Percentiles rank a stretch among this genome's conserved stretches.
phyloP scores from a whole-genome alignment of 2,797 vertebrate genomes.

The Melanotaenia trifasciata region DNA sequence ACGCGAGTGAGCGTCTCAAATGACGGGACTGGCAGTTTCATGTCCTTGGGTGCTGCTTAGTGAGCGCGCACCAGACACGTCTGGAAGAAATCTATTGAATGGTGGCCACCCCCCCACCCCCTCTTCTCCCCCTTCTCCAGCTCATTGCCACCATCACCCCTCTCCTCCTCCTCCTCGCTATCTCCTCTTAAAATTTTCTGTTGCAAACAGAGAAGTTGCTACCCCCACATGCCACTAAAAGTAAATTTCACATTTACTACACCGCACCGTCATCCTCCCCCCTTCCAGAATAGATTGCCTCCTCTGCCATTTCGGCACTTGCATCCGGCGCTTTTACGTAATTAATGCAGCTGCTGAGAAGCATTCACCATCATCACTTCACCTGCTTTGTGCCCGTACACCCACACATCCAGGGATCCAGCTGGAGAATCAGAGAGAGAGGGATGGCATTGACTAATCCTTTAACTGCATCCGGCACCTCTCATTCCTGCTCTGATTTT shows the following conservation, averaged over 20 bases:
- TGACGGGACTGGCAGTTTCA: slow-evolving; percentile 53
- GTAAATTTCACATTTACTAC: slow-evolving; percentile 21
- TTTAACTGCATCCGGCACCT: slow-evolving; percentile 64
- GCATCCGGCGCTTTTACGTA: slow-evolving; percentile 80
- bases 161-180: slow-evolving; percentile 34
- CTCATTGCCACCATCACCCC: not conserved
- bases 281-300: slow-evolving; percentile 23
- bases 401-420: slow-evolving; percentile 60
- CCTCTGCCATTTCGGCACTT: slow-evolving; percentile 39
- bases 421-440: slow-evolving; percentile 21
- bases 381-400: slow-evolving; percentile 58
- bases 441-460: slow-evolving; percentile 54
- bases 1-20: not conserved
- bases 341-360: slow-evolving; percentile 80
- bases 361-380: slow-evolving; percentile 59
- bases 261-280: slow-evolving; percentile 6
- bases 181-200: slow-evolving; percentile 76
- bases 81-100: slow-evolving; percentile 84
- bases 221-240: slow-evolving; percentile 46
- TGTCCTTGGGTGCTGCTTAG: slow-evolving; percentile 69
- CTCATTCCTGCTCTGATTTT: slow-evolving; percentile 26
- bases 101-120: not conserved
- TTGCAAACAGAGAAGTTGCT: slow-evolving; percentile 81
- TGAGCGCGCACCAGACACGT: slow-evolving; percentile 87
- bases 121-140: not conserved